Conservation (phyloP, 2,797 vertebrate genomes). For the Alca torda region DNA sequence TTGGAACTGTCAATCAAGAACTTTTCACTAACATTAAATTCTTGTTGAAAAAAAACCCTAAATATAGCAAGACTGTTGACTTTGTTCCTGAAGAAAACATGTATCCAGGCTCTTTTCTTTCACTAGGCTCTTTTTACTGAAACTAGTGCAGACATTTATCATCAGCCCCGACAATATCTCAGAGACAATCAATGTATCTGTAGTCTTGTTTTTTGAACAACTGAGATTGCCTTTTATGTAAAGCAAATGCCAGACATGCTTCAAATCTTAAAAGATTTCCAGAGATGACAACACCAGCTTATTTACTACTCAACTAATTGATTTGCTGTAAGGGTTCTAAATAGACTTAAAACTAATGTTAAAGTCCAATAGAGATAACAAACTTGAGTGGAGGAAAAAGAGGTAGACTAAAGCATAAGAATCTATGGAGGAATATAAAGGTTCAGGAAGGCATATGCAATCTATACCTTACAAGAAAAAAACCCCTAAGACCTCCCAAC, state of each 20-base stretch:
- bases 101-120: not conserved
- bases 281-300: not conserved
- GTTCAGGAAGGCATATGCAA: not conserved
- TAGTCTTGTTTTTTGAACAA: not conserved
- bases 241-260: not conserved
- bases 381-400: not conserved
- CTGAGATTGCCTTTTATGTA: not conserved
- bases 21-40: not conserved
- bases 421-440: not conserved
- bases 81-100: not conserved
- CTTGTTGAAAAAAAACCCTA: not conserved
- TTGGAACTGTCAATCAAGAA: not conserved
- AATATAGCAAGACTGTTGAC: not conserved
- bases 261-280: not conserved
- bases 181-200: not conserved
- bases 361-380: not conserved
- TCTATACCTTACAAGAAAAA: not conserved
- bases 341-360: not conserved
- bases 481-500: fast-evolving
- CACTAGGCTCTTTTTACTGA: not conserved
- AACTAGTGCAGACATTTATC: not conserved
- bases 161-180: not conserved
- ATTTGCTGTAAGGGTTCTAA: not conserved
- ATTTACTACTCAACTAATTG: not conserved
- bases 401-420: not conserved